Evolutionary conservation across 1,140 invertebrate genomes (phyloP), one percentile per base, ranked within the genome.

Genomic region (Drosophila kepulauana): DNA sequence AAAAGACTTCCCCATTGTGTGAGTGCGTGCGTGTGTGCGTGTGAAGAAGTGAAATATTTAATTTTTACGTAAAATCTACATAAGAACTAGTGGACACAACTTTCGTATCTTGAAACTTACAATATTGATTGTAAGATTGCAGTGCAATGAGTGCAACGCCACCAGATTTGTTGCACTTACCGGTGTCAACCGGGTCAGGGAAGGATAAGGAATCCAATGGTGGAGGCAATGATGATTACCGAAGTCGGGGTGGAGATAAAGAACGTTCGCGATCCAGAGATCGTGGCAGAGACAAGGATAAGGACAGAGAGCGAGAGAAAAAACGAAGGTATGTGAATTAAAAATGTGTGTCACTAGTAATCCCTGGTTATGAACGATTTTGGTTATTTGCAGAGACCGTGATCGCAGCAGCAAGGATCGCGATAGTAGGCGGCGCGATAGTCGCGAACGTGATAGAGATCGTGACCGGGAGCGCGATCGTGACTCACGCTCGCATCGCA

Each of bases 291-390:
- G 93, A 94, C n/a, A 92, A 93, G 58, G 93, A 94, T 41, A 90
- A 93, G 15, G 93, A 94, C 25, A 82, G 84, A 33, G 93, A 94
- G 35, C 92, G 93, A 82, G 68, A 94, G 92, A 76, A 93, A 90
- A 94, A 93, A 54, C 61, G 71, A 11, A 84, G 79, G 85, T 88
- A 3, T 52, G 80, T 20, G 20, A 25, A 11, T 4, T 28, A 16
- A 1, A 4, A 10, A n/a, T 1, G 10, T 25, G 15, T 56, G 45
- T 10, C 20, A 6, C 8, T 5, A 11, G 5, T 11, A 25, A 20
- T 61, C 57, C 51, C 1, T 63, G 46, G 49, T 5, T 10, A 5
- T 65, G 15, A 51, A 35, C 5, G 1, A 10, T 1, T 8, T 51
- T 25, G 20, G 30, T 15, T 10, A 8, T 15, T 67, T 78, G 1